Percentiles rank a stretch among this genome's conserved stretches.
phyloP scores from a whole-genome alignment of 2,888 invertebrate species.

The Auanema sp. region DNA sequence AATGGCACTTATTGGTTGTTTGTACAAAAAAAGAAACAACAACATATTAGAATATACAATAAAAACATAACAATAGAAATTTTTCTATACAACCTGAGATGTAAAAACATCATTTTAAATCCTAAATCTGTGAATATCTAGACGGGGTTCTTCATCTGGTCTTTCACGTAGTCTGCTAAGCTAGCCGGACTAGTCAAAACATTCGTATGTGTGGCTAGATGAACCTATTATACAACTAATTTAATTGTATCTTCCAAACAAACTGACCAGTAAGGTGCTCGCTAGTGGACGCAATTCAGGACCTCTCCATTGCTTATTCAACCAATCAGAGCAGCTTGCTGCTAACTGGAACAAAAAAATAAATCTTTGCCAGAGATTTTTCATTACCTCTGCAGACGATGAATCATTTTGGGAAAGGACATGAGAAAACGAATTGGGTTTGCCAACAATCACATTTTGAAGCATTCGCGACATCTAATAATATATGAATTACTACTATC shows the following conservation, averaged over 20 bases:
- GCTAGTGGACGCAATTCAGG: constrained; percentile 55
- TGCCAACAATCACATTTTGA: constrained; percentile 39
- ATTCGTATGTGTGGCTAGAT: constrained; percentile 52
- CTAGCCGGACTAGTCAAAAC: constrained; percentile 43
- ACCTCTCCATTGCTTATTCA: constrained; percentile 45
- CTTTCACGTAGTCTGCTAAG: constrained; percentile 37
- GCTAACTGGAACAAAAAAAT: constrained; percentile 21
- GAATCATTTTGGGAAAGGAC: constrained; percentile 29
- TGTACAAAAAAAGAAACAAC: too few species aligned
- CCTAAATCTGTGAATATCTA: too few species aligned
- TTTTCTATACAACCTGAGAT: too few species aligned
- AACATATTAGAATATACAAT: too few species aligned
- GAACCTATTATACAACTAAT: constrained; percentile 28
- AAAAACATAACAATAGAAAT: too few species aligned
- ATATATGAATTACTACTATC: constrained; percentile 6
- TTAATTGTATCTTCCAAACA: background rate
- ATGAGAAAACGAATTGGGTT: constrained; percentile 33
- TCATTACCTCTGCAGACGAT: constrained; percentile 33
- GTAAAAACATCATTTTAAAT: too few species aligned
- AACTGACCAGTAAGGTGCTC: constrained; percentile 47
- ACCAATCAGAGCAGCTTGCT: constrained; percentile 41
- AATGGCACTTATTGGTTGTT: too few species aligned
- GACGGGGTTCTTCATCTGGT: constrained; percentile 36
- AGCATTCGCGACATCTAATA: constrained; percentile 44
- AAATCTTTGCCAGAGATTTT: background rate